Evolutionary conservation across 1,140 invertebrate genomes (phyloP), one percentile per base, ranked within the genome.

Genomic region (Helicoverpa armigera): DNA sequence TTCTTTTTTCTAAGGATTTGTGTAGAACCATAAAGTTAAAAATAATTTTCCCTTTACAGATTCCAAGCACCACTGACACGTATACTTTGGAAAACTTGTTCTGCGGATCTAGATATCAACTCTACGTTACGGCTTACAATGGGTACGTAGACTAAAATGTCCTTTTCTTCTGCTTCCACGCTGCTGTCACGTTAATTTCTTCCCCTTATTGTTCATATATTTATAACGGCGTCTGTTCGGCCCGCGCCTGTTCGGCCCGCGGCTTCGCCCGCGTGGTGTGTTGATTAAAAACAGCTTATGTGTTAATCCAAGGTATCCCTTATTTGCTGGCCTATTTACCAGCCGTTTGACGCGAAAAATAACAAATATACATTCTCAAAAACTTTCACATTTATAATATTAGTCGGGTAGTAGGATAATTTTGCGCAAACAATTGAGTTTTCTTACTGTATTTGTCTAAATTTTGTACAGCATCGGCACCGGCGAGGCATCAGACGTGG

Each of bases 41-140:
- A 43, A 79, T 54, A 74, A 51, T 12, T 54, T 82, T 79, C 14
- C 85, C 43, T 86, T 79, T 80, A n/a, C 82, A 94, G 93, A 93
- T 94, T 87, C 95, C 96, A 58, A 96, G 97, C 79, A 97, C 96
- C 86, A 97, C 97, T 43, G 96, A 97, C 67, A 98, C 98, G 72
- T 98, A 98, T 92, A 98, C 97, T 51, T 95, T 99, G 74, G 98
- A 99, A 88, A 98, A 97, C 89, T 90, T 99, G 43, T 97, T 97
- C 92, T 99, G 98, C 93, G 98, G 97, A 89, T 98, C 98, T 77
- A 97, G 98, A 95, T 99, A 98, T 95, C 98, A 98, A 91, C 96
- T 99, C 63, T 98, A 98, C 92, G 98, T 98, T 13, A 98, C 97
- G 23, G 98, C 98, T 79, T 98, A 98, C 88, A 99, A 98, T 87